Percentiles rank a stretch among this genome's conserved stretches.
These are phyloP conservation scores for Pentalonia nigronervosa DNA, from an alignment of 1,140 invertebrate species.

Conservation along the genomic window DNA sequence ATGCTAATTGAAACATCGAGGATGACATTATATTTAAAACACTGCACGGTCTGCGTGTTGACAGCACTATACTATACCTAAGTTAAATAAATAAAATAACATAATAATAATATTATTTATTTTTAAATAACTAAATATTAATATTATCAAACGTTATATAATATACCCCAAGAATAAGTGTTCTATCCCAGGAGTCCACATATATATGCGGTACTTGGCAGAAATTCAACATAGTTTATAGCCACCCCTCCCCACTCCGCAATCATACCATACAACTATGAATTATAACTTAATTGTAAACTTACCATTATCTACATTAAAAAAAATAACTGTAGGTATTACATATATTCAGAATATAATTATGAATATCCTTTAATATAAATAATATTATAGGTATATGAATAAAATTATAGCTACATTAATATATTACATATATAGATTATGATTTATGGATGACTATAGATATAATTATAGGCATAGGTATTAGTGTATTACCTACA, in stretches of 20 bases:
- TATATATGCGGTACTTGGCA: background rate
- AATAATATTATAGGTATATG: background rate
- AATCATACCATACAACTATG: background rate
- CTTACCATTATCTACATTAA: background rate
- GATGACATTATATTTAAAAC: slow-evolving; percentile 33
- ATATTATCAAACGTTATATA: background rate
- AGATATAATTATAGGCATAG: background rate
- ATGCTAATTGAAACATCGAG: slow-evolving; percentile 28
- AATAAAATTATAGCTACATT: background rate
- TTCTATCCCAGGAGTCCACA: background rate
- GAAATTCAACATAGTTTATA: background rate
- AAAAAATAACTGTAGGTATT: background rate
- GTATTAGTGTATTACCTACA: no score
- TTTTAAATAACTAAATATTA: no score
- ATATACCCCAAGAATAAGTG: background rate
- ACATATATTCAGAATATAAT: background rate
- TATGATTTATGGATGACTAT: background rate
- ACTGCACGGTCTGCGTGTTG: background rate
- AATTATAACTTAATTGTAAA: background rate
- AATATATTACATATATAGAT: background rate
- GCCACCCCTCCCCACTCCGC: background rate
- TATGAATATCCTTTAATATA: background rate
- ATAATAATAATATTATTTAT: no score
- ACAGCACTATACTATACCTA: background rate
- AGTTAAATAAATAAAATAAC: no score